These are phyloP conservation scores for Bradypodion pumilum DNA, from an alignment of 2,797 vertebrate species.

Conservation along the genomic window DNA sequence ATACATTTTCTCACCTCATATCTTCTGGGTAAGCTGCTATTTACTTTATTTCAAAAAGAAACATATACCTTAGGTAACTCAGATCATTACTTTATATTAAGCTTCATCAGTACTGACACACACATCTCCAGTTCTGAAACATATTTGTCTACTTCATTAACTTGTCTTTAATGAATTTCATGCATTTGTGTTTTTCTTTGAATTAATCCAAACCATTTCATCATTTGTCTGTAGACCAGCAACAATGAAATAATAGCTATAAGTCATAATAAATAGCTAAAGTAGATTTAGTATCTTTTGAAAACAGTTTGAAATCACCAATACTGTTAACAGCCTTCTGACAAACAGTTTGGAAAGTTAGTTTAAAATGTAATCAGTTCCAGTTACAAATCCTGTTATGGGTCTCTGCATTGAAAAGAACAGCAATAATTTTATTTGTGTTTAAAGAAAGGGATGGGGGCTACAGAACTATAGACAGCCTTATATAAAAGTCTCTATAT, in stretches of 20 bases:
- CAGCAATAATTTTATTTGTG: background rate
- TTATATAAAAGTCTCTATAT: too few relatives aligned
- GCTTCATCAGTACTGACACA: slow-evolving; percentile 22
- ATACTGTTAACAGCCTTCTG: background rate
- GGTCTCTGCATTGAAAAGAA: background rate
- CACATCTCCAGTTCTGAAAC: background rate
- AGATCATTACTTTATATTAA: slow-evolving; percentile 17
- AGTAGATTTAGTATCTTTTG: background rate
- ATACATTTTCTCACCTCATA: background rate
- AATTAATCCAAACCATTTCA: slow-evolving; percentile 21
- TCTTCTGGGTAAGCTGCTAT: background rate
- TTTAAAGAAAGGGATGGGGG: background rate
- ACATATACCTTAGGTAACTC: background rate
- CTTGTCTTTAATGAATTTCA: slow-evolving; percentile 27
- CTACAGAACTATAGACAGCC: background rate
- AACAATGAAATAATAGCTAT: background rate
- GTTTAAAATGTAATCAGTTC: background rate
- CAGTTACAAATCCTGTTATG: background rate
- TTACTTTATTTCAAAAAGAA: background rate
- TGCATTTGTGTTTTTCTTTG: slow-evolving; percentile 5
- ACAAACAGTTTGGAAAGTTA: background rate
- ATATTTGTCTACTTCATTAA: slow-evolving; percentile 12
- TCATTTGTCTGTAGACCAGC: background rate
- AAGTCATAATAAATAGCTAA: slow-evolving; percentile 12
- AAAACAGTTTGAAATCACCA: background rate